Conservation (phyloP, 2,888 invertebrate genomes). For the Synergus japonicus region DNA sequence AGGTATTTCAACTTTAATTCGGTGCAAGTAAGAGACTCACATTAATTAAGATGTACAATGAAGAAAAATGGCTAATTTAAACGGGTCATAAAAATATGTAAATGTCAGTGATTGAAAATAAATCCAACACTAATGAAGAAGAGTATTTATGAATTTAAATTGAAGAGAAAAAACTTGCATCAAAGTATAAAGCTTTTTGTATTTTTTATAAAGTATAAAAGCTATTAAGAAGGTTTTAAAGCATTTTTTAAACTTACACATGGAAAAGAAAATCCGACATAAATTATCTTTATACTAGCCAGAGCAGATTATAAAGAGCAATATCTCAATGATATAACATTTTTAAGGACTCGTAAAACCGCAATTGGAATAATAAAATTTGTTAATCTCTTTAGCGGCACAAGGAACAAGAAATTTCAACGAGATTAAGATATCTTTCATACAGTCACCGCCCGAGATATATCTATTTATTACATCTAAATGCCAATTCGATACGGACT, state of each 20-base stretch:
- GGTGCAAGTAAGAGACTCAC: constrained; percentile 7
- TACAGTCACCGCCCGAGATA: constrained; percentile 8
- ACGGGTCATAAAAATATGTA: constrained; percentile 4
- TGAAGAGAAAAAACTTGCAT: background rate
- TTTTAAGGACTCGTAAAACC: background rate
- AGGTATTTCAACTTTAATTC: background rate
- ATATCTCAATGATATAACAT: background rate
- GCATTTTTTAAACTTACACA: no score
- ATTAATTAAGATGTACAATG: constrained; percentile 16
- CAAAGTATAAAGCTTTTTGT: no score
- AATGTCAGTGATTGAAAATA: background rate
- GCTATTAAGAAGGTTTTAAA: background rate
- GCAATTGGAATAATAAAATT: constrained; percentile 29
- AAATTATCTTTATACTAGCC: no score
- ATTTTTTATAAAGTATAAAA: no score
- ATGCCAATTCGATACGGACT: constrained; percentile 33
- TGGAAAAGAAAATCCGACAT: no score
- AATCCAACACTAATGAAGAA: background rate
- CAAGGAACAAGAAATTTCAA: constrained; percentile 26
- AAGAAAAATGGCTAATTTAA: background rate
- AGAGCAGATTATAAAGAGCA: no score
- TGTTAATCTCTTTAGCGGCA: constrained; percentile 26
- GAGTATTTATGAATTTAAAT: background rate
- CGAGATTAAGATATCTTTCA: constrained; percentile 31
- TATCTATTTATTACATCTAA: constrained; percentile 40